Conservation (phyloP, 2,113 vertebrate species). For the Pogona vitticeps region DNA sequence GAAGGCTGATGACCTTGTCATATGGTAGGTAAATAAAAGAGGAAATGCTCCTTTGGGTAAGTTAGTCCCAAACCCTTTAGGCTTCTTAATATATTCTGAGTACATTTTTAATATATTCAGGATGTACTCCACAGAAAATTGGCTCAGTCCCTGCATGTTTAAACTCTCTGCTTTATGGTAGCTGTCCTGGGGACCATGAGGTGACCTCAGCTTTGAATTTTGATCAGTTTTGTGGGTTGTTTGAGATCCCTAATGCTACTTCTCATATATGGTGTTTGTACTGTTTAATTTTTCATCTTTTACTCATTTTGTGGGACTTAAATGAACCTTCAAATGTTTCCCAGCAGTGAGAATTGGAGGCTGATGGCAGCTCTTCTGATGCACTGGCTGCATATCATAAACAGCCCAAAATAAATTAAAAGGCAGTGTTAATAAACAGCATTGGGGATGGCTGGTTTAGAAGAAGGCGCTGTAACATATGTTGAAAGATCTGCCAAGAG, state of each 20-base stretch:
- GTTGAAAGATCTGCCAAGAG: conserved; percentile 63
- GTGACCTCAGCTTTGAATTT: conserved; percentile 39
- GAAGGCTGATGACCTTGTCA: background rate
- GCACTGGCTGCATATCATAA: conserved; percentile 46
- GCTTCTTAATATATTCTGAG: background rate
- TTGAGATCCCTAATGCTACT: conserved; percentile 38
- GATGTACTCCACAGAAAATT: conserved; percentile 20
- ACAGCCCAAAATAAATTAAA: conserved; percentile 66
- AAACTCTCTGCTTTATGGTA: conserved; percentile 36
- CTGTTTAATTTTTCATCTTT: conserved; percentile 54
- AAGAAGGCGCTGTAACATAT: conserved; percentile 49
- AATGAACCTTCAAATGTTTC: conserved; percentile 50
- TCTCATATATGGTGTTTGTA: conserved; percentile 41
- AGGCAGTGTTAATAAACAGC: conserved; percentile 65
- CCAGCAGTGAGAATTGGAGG: conserved; percentile 38
- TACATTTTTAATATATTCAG: conserved; percentile 12
- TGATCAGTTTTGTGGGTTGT: conserved; percentile 36
- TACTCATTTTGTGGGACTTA: conserved; percentile 45
- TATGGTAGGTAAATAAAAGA: background rate
- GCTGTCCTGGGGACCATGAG: conserved; percentile 50
- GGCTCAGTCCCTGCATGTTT: conserved; percentile 4
- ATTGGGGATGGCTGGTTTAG: conserved; percentile 38
- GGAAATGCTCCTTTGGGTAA: background rate
- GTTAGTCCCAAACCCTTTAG: background rate
- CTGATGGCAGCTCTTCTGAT: conserved; percentile 19